Evolutionary conservation across 2,113 vertebrate species (phyloP).

Genomic region (Neotoma lepida): DNA sequence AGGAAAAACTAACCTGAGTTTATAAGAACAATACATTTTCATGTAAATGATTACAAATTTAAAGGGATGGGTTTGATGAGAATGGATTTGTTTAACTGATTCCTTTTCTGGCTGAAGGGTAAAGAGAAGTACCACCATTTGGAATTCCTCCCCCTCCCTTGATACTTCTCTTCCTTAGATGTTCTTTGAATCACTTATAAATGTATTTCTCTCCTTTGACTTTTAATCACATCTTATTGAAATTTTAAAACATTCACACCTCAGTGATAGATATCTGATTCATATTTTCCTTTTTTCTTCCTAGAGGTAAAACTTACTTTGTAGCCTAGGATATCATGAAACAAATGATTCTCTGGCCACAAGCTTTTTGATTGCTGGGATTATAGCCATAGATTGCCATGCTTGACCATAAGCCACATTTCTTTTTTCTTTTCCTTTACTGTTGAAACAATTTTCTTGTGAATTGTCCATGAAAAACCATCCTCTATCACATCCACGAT

Average conservation of each 20-base stretch:
- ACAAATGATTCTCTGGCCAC: background rate
- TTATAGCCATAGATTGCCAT: background rate
- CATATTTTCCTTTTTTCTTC: no score
- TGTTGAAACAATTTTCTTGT: background rate
- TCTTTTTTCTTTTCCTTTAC: background rate
- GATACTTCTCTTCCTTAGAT: background rate
- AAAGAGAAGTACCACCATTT: background rate
- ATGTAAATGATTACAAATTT: constrained; percentile 32
- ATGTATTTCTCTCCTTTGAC: background rate
- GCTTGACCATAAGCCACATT: background rate
- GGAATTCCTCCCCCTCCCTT: background rate
- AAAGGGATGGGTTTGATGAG: background rate
- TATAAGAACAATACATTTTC: background rate
- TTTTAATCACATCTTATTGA: background rate
- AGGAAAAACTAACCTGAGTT: constrained; percentile 57
- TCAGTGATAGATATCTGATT: background rate
- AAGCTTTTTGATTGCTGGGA: background rate
- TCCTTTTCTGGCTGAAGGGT: background rate
- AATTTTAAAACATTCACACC: background rate
- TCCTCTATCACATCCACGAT: background rate
- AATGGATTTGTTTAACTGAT: background rate
- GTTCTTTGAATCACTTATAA: background rate
- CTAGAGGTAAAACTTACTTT: background rate
- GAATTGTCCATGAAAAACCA: background rate
- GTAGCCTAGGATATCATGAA: background rate